phyloP scores from a whole-genome alignment of 2,888 invertebrate genomes.

The Catocala nupta region DNA sequence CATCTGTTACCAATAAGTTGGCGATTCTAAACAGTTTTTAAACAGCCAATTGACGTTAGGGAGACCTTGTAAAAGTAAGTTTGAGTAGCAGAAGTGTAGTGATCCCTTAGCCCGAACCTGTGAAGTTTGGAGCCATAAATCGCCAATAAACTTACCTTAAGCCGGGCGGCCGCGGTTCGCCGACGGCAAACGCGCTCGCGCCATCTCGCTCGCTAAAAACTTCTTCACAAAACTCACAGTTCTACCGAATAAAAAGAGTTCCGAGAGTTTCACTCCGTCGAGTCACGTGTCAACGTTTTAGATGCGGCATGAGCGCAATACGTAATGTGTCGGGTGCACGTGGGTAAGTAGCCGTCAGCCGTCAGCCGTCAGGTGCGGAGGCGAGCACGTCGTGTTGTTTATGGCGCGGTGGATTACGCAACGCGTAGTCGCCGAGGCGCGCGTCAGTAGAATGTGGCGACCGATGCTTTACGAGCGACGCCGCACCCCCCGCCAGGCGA shows the following conservation, averaged over 20 bases:
- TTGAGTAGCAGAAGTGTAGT: slow-evolving; percentile 70
- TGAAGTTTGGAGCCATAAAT: slow-evolving; percentile 79
- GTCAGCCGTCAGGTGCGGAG: slow-evolving; percentile 74
- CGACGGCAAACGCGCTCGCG: slow-evolving; percentile 81
- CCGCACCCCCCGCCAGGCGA: slow-evolving; percentile 79
- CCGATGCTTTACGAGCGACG: slow-evolving; percentile 86
- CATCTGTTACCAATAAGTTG: slow-evolving; percentile 47
- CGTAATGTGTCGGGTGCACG: slow-evolving; percentile 81
- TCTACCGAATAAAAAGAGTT: slow-evolving; percentile 70
- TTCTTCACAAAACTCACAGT: slow-evolving; percentile 85
- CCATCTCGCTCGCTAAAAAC: slow-evolving; percentile 79
- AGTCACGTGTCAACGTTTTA: slow-evolving; percentile 85
- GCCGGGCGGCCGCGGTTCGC: slow-evolving; percentile 80
- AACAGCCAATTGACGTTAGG: slow-evolving; percentile 58
- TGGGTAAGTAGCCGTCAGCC: slow-evolving; percentile 71
- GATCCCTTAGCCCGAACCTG: slow-evolving; percentile 70
- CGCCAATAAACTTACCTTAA: slow-evolving; percentile 86
- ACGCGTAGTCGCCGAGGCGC: slow-evolving; percentile 86
- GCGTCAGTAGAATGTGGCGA: slow-evolving; percentile 87
- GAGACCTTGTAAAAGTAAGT: slow-evolving; percentile 77
- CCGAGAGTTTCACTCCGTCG: slow-evolving; percentile 78
- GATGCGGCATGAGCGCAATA: slow-evolving; percentile 83
- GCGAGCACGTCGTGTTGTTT: slow-evolving; percentile 83
- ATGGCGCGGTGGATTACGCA: slow-evolving; percentile 84
- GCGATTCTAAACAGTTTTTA: slow-evolving; percentile 55